Evolutionary conservation across 2,113 vertebrate genomes (phyloP).

Genomic region (Elachura formosa): DNA sequence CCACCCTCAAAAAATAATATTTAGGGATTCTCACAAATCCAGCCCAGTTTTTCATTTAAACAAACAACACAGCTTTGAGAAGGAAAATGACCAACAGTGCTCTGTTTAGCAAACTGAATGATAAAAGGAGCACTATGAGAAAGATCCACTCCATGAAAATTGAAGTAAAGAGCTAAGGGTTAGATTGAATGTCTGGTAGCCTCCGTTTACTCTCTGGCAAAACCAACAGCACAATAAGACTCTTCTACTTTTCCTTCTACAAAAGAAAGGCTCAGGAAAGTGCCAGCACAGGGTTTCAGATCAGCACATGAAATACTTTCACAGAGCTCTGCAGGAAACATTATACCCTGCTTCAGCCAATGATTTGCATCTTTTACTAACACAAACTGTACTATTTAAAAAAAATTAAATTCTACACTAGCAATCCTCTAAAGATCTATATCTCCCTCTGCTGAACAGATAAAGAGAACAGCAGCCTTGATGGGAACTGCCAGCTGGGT

Average conservation of each 20-base stretch:
- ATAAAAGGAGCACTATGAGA: neutral
- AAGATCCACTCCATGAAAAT: neutral
- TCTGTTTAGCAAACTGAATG: neutral
- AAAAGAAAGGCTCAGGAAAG: neutral
- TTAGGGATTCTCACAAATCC: neutral
- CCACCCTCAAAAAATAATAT: neutral
- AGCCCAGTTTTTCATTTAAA: neutral
- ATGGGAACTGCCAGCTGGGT: neutral
- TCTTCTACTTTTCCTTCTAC: neutral
- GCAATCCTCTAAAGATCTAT: conserved; percentile 34
- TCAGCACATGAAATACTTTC: neutral
- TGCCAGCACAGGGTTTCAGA: neutral
- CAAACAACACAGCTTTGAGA: neutral
- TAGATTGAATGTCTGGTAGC: neutral
- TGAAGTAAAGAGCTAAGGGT: neutral
- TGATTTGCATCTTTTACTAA: neutral
- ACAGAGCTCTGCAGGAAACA: neutral
- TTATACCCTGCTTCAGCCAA: neutral
- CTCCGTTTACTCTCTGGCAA: neutral
- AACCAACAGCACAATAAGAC: neutral
- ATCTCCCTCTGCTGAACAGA: conserved; percentile 58
- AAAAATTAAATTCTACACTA: neutral
- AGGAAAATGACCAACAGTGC: neutral
- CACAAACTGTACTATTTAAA: neutral
- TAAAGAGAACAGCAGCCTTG: conserved; percentile 18